Base-by-base conservation (phyloP, 2,113 vertebrate species). In the Hirundichthys speculiger region DNA sequence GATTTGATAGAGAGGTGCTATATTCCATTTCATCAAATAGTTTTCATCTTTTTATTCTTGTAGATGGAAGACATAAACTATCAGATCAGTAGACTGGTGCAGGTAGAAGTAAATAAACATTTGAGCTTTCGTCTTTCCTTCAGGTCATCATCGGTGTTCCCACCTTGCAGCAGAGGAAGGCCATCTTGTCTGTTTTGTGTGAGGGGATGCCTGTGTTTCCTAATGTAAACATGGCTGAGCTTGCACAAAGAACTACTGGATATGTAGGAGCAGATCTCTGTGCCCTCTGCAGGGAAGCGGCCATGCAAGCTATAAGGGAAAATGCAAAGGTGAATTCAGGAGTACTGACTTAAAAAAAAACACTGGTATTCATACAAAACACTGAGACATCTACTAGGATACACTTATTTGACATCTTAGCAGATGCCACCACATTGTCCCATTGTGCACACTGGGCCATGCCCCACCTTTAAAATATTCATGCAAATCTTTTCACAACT, bases 211-310 rank as follows among this genome's bases (percentile, higher is more conserved):
- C 95, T 0, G 10, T 96, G 64, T 91, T 88, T 66, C 19, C 73
- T 38, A 77, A 72, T 0, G 73, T 97, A 1, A 87, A 94, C 80
- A 52, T 93, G 75, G 34, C 72, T 15, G 79, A 90, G 25, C 88
- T 99, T n/a, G 95, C 96, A 16, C 94, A 94, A 73, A 93, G 93
- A 77, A 96, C 96, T 0, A 77, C 93, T 3, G 98, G 96, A 14
- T 99, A 94, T 1, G 98, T 98, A 1, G 97, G 96, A 22, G 96
- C 98, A 9, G 98, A 99, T 82, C 93, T 99, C 40, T 92, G 92
- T 0, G 96, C 96, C 0, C 92, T 99, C 72, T 96, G 97, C 87
- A 90, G 95, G 67, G 96, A 98, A 68, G 96, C 97, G 8, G 94
- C 94, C n/a, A 86, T 98, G 92, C 88, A 90, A 2, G 93, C 94